Evolutionary conservation across 2,888 invertebrate species (phyloP), one percentile per base, ranked within the genome.

Genomic region (Leptopilina drosophilae): DNA sequence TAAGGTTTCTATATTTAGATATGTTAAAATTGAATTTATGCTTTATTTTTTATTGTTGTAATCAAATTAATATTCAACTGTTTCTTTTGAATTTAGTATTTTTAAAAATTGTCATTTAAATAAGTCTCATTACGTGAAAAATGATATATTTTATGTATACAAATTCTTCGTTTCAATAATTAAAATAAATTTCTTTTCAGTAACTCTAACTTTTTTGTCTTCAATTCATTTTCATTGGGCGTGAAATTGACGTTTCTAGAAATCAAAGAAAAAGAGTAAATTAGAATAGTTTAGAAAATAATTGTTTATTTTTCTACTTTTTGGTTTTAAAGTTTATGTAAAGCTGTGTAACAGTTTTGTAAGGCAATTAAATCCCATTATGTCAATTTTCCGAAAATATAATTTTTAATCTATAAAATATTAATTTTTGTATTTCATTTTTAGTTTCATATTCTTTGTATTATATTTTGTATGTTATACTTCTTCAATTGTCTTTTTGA

Each of bases 321-420:
- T 62, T 59, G 59, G 59, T n/a, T n/a, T 59, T 9, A 15, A 62
- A 15, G 15, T 59, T 59, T 59, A n/a, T n/a, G 1, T 59, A 15
- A 59, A n/a, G 7, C 7, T 15, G 15, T 59, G 59, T n/a, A 59
- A 15, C 15, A 59, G 6, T 59, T 59, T n/a, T 59, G 2, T n/a
- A 59, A 59, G 15, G 15, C 20, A 20, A 42, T 76, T 15, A 33
- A 59, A 49, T 42, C 7, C 42, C 42, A 7, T 8, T 49, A 49
- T 49, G 9, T 7, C 64, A 76, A 14, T 56, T 56, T 33, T 56
- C n/a, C 9, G 14, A 73, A 49, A 53, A 56, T 53, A 46, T 53
- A 73, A 26, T 20, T 59, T 64, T 73, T 49, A 77, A 42, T 75
- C 40, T 78, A 73, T 42, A 26, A 73, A 73, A 42, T n/a, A 56